Percentiles rank a stretch among this genome's conserved stretches.
phyloP scores from a whole-genome alignment of 2,888 invertebrate species.

The Lacanobia wlatinum region DNA sequence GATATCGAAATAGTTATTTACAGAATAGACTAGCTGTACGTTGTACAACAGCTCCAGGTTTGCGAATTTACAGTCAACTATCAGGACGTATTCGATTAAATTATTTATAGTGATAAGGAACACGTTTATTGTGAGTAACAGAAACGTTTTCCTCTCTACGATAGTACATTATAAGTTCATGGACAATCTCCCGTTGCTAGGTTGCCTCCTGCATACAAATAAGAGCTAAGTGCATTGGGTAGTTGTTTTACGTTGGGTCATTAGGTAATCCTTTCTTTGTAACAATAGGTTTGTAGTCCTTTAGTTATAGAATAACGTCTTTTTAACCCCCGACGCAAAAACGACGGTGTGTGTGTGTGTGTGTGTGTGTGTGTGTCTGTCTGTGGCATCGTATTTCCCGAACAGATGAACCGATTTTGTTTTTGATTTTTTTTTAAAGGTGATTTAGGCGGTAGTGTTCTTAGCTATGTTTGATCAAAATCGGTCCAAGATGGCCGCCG shows the following conservation, averaged over 20 bases:
- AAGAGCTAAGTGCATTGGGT: neutral
- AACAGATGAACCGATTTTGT: too few species aligned
- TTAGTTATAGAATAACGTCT: neutral
- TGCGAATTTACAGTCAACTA: neutral
- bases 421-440: too few species aligned
- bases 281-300: neutral
- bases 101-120: constrained; percentile 8
- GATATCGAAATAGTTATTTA: too few species aligned
- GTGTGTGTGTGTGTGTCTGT: too few species aligned
- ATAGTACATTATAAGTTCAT: constrained; percentile 27
- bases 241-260: too few species aligned
- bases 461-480: too few species aligned
- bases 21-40: too few species aligned
- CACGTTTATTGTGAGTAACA: constrained; percentile 12
- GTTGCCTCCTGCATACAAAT: constrained; percentile 8
- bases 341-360: too few species aligned
- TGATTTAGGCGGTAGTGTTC: too few species aligned
- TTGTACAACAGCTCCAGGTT: neutral
- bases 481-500: too few species aligned
- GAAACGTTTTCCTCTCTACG: constrained; percentile 29
- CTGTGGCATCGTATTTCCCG: too few species aligned
- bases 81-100: constrained; percentile 15
- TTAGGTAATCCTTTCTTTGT: neutral
- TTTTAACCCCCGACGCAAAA: too few species aligned
- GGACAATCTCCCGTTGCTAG: constrained; percentile 34